A percentile compares a stretch with the other conserved stretches of the same genome.
phyloP scores from a whole-genome alignment of 2,113 vertebrate genomes.

The Actinemys pallida region DNA sequence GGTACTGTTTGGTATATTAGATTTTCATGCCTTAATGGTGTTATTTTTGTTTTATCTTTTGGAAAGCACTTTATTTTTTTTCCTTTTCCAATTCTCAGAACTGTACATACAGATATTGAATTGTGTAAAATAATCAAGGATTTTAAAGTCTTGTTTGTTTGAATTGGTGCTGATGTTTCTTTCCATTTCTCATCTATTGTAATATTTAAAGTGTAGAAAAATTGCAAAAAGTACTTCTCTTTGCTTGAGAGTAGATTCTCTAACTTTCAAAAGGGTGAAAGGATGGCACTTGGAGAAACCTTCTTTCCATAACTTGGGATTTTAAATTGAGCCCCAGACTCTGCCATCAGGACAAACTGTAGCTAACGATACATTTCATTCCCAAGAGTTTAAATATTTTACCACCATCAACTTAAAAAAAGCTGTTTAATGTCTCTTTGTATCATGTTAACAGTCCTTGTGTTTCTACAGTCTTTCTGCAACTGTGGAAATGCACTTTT shows the following conservation, averaged over 20 bases:
- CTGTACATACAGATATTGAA: conserved; percentile 1
- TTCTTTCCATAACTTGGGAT: not conserved
- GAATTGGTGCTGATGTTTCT: not conserved
- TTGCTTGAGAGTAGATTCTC: not conserved
- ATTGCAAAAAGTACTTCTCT: not conserved
- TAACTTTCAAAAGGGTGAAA: not conserved
- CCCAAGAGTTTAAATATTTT: conserved; percentile 40
- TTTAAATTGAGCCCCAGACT: not conserved
- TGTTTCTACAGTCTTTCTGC: not conserved
- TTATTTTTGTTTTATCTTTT: conserved; percentile 45
- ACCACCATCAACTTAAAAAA: conserved; percentile 6
- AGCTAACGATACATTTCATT: not conserved
- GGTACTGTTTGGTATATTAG: conserved; percentile 44
- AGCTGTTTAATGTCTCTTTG: not conserved
- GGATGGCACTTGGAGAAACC: not conserved
- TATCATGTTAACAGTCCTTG: not conserved
- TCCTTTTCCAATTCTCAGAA: conserved; percentile 41
- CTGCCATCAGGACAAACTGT: not conserved
- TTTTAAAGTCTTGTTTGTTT: not conserved
- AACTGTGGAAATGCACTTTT: not conserved
- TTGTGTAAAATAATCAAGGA: conserved; percentile 12
- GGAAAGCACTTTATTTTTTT: conserved; percentile 21
- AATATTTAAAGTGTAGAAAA: conserved; percentile 36
- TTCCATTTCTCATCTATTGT: conserved; percentile 21
- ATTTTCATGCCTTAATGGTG: conserved; percentile 48